Evolutionary conservation across 2,113 vertebrate species (phyloP).

Genomic region (Phainopepla nitens): DNA sequence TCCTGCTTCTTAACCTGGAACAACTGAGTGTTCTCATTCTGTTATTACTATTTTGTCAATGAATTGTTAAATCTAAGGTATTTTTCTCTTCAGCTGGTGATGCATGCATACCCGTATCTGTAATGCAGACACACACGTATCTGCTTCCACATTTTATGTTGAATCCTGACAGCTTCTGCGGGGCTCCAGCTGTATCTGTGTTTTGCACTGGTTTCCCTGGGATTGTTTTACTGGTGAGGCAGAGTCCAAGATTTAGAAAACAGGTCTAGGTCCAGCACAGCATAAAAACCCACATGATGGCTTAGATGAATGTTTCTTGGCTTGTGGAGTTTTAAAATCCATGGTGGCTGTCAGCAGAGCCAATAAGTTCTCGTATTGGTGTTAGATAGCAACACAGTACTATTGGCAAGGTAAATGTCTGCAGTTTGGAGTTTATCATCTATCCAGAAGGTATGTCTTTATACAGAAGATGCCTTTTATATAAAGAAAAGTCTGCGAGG

Average conservation of each 20-base stretch:
- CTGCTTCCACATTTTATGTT: background rate
- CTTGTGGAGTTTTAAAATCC: background rate
- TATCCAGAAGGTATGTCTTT: background rate
- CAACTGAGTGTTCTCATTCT: background rate
- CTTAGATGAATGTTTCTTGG: constrained; percentile 2
- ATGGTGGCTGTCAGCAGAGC: background rate
- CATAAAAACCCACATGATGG: background rate
- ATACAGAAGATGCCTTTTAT: background rate
- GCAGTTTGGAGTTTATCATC: background rate
- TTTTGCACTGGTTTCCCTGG: background rate
- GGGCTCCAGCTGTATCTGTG: background rate
- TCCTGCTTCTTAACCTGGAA: background rate
- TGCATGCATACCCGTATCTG: background rate
- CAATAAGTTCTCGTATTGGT: background rate
- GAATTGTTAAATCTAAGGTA: background rate
- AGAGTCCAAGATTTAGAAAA: background rate
- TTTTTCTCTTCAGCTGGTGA: background rate
- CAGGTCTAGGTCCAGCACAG: background rate
- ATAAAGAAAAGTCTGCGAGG: background rate
- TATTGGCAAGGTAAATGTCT: background rate
- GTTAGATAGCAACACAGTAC: background rate
- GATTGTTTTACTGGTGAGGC: background rate
- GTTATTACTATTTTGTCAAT: background rate
- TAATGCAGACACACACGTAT: background rate
- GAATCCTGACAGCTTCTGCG: background rate